These are phyloP conservation scores for Falco cherrug DNA, from an alignment of 2,797 vertebrate species.

Conservation along the genomic window DNA sequence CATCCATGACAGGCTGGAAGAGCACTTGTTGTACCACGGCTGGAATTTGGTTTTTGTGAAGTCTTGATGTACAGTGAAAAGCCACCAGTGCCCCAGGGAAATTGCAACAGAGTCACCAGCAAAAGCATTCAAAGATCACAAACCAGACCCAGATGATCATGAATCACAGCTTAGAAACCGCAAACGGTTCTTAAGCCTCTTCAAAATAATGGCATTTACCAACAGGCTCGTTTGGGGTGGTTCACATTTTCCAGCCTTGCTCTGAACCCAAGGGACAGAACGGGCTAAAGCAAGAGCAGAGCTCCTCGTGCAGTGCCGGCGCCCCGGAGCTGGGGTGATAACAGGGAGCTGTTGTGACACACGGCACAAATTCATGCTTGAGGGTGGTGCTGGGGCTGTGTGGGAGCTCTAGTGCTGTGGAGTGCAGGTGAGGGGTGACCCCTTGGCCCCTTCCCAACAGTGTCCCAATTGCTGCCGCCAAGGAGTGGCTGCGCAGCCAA, in stretches of 20 bases:
- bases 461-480: background rate
- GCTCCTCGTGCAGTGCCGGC: background rate
- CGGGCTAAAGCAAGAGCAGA: background rate
- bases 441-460: background rate
- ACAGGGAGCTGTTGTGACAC: background rate
- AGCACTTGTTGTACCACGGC: background rate
- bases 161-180: background rate
- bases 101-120: background rate
- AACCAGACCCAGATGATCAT: background rate
- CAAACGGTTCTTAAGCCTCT: background rate
- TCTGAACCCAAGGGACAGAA: background rate
- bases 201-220: background rate
- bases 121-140: background rate
- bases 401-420: background rate
- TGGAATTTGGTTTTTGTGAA: background rate
- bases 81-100: background rate
- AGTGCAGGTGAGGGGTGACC: background rate
- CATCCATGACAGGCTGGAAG: background rate
- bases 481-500: background rate
- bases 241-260: background rate
- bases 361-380: background rate
- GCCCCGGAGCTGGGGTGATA: rapidly evolving
- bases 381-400: background rate
- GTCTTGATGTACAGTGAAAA: background rate
- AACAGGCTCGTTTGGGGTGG: background rate